phyloP scores from a whole-genome alignment of 1,140 invertebrate genomes.

The Pseudomyrmex dendroicus region DNA sequence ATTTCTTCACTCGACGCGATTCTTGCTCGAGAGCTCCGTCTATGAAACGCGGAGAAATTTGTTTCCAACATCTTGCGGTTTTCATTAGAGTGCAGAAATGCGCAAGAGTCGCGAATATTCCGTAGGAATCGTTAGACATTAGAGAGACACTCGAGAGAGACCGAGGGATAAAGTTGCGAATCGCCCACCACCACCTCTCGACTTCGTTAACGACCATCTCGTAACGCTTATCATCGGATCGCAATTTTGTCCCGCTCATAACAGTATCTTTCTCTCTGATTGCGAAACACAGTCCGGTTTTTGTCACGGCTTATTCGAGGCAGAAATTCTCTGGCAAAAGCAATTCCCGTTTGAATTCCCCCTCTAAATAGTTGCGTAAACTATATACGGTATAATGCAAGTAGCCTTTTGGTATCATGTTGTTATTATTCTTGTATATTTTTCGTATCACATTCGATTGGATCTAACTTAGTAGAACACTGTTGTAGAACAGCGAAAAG shows the following conservation, averaged over 20 bases:
- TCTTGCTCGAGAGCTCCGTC: neutral
- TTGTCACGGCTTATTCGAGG: constrained; percentile 3
- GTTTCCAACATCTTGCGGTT: constrained; percentile 56
- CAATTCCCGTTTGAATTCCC: neutral
- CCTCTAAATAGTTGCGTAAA: constrained; percentile 30
- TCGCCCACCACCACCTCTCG: neutral
- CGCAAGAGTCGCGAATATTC: constrained; percentile 37
- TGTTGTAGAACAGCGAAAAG: neutral
- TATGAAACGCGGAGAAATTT: constrained; percentile 45
- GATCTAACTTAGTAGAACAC: too few relatives aligned
- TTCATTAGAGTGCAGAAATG: constrained; percentile 48
- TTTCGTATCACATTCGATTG: too few relatives aligned
- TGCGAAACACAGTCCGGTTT: neutral
- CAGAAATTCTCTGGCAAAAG: constrained; percentile 27
- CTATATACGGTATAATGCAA: constrained; percentile 29
- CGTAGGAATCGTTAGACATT: constrained; percentile 38
- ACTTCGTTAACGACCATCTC: constrained; percentile 39
- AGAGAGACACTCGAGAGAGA: neutral
- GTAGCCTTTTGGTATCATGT: constrained; percentile 48
- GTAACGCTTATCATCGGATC: constrained; percentile 34
- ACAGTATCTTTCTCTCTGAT: constrained; percentile 5
- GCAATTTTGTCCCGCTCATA: constrained; percentile 25
- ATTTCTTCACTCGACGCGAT: neutral
- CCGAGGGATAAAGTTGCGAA: too few relatives aligned
- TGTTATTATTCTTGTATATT: neutral